Base-by-base conservation (phyloP, 2,888 invertebrate species). In the Caenorhabditis imperialis region DNA sequence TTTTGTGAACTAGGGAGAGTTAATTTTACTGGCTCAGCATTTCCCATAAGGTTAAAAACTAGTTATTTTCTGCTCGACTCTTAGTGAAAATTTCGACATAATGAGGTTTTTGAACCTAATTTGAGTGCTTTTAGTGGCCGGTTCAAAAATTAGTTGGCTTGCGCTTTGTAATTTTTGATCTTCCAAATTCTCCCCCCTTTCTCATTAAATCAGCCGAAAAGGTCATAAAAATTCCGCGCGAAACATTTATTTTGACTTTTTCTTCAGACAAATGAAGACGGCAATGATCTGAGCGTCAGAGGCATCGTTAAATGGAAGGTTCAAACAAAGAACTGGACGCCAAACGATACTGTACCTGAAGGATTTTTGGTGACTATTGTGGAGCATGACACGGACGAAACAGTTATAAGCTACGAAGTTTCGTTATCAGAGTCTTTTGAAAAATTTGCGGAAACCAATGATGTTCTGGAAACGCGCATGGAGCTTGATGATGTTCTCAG, bases 271-370 rank as follows among this genome's bases (percentile, higher is more conserved):
- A 35, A 57, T 25, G 53, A 62, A 18, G 53, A 57, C 20, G 62
- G 67, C 25, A 37, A 48, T 40, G 69, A 74, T 62, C 48, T 74
- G 1, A 16, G 50, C 37, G 58, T 74, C 20, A 48, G 53, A 62
- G 67, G 74, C n/a, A 62, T 74, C 14, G 69, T 74, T n/a, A 57
- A 42, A 25, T 74, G 67, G 55, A 74, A 62, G 37, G 45, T 74
- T 23, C 62, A 61, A 10, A 33, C 60, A 3, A 54, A 47, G 20
- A 58, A 65, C 18, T 72, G 58, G 63, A 37, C 48, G 18, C 25
- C 25, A 8, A 63, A 48, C 23, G 53, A 50, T n/a, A 61, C 65
- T 0, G 20, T 16, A 6, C 16, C 67, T 1, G 65, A 73, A 30
- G 73, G 73, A 23, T 60, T 67, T 16, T 20, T 51, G 27, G 61